Percentiles rank a stretch among this genome's conserved stretches.
phyloP scores from a whole-genome alignment of 2,888 invertebrate genomes.

The Diarsia dahlii region DNA sequence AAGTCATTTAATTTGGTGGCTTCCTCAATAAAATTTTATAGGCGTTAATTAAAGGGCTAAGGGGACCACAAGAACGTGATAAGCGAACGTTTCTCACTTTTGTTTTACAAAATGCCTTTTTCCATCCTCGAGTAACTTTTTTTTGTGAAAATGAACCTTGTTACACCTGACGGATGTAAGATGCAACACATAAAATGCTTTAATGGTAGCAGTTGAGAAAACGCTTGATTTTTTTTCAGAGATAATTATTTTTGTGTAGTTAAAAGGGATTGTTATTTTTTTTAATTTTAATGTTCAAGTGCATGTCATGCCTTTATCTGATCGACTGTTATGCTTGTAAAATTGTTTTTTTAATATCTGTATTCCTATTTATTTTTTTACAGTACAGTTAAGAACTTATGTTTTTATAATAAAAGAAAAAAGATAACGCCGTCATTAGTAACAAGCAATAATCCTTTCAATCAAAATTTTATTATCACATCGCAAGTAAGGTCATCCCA shows the following conservation, averaged over 20 bases:
- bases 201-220: slow-evolving; percentile 49
- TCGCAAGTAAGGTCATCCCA: slow-evolving; percentile 9
- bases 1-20: slow-evolving; percentile 80
- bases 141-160: slow-evolving; percentile 39
- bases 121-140: slow-evolving; percentile 13
- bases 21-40: slow-evolving; percentile 88
- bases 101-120: slow-evolving; percentile 48
- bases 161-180: slow-evolving; percentile 59
- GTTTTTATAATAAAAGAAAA: not conserved
- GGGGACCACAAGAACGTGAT: slow-evolving; percentile 72
- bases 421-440: not conserved
- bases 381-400: no score
- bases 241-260: slow-evolving; percentile 31
- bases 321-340: slow-evolving; percentile 17
- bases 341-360: not conserved
- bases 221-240: no score
- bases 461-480: slow-evolving; percentile 27
- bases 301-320: slow-evolving; percentile 23
- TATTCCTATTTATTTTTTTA: not conserved
- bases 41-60: slow-evolving; percentile 80
- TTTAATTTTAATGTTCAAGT: slow-evolving; percentile 9
- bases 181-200: slow-evolving; percentile 47
- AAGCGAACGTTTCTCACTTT: slow-evolving; percentile 59
- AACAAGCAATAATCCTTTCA: slow-evolving; percentile 16
- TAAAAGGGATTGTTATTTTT: slow-evolving; percentile 4